Base-by-base conservation (phyloP, 2,888 invertebrate genomes). In the Diogma glabrata region DNA sequence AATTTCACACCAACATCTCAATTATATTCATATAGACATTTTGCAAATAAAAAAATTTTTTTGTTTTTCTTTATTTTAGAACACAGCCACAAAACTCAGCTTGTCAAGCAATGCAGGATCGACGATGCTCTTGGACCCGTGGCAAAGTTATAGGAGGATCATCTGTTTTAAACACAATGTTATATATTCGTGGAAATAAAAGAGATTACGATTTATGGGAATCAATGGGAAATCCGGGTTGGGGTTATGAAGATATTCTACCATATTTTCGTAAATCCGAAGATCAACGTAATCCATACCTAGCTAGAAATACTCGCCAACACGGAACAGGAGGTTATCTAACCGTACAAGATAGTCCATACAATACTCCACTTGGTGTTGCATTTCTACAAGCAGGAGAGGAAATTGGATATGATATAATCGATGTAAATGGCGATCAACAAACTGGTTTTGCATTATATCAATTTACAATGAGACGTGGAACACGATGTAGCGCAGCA, bases 151-250 rank as follows among this genome's bases (percentile, higher is more conserved):
- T 92, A 1, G 92, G 91, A 0, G 93, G 93, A 0, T 87, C 87
- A 4, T 87, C 87, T 33, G 88, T 90, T 1, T 73, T 92, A 1
- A 93, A 92, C 63, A 88, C 88, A 2, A 92, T 93, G 92, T 75
- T 92, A 0, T 94, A 95, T 65, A 81, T 93, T 40, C 74, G 94
- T 54, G 94, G 94, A 1, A 92, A 92, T 66, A 76, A 78, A 51
- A 73, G 85, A 1, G 93, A 94, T 67, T 95, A 79, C 64, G 87
- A 93, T 66, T 78, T 84, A 50, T 95, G 94, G 94, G 87, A 84
- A 30, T 74, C 78, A 0, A 73, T 84, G 24, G 93, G 93, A 0
- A 91, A 91, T 65, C 75, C 81, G 1, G 93, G 93, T 3, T 95
- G 95, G 95, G 79, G 84, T 1, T 90, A 78, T 65, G 81, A 88